Evolutionary conservation across 2,797 vertebrate genomes (phyloP), one percentile per base, ranked within the genome.

Genomic region (Anomalospiza imberbis): DNA sequence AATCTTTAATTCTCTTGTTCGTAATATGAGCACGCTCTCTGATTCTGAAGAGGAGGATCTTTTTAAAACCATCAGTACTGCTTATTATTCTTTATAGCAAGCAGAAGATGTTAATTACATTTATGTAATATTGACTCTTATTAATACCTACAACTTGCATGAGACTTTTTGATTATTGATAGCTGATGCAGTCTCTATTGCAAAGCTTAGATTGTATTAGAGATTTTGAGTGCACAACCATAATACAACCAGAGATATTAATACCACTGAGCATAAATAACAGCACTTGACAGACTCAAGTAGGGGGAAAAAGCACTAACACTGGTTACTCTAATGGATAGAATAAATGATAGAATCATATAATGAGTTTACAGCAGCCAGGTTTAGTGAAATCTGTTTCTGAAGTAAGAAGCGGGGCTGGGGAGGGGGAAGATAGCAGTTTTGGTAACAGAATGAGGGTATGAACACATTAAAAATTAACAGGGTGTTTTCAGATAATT

Each of bases 111-210:
- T 85, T 55, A 44, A 89, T 88, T 93, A 74, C 73, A 76, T 95
- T 94, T 95, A 89, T 44, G 63, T 12, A 74, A 60, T 97, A 92
- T 88, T 85, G 78, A 82, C 29, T 88, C 88, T 86, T 90, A 96
- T 96, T 79, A 96, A 91, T 93, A 88, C 86, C 82, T 94, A 94
- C 72, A 97, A 91, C 96, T 91, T 95, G 84, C 80, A 40, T 79
- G 76, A 92, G 95, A 87, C 85, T 97, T 95, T 97, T 84, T 86
- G 90, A 95, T 95, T 93, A 74, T 86, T 88, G 94, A 93, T 94
- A 93, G 81, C 91, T 95, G 93, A 96, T 95, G 93, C 89, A 95
- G 96, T 90, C 95, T 85, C 93, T 97, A 95, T 80, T 93, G 68
- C 80, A 55, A 96, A 88, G 82, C 97, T 96, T 92, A 91, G 93